Conservation (phyloP, 2,888 invertebrate species). For the Drosophila picticornis region DNA sequence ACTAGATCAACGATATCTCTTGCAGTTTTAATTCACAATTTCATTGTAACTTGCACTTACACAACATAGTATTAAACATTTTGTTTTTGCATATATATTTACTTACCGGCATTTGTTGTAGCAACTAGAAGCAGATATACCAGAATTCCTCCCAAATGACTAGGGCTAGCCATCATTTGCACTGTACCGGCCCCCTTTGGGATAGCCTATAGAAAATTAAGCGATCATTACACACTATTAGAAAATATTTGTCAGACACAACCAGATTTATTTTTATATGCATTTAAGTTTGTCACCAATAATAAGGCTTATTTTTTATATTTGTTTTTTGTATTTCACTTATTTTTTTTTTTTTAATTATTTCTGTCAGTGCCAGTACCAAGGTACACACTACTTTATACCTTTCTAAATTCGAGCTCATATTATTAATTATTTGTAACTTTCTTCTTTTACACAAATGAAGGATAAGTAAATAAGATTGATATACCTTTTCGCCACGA, state of each 20-base stretch:
- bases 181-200: slow-evolving; percentile 31
- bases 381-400: slow-evolving; percentile 2
- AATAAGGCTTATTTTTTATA: neutral
- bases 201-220: slow-evolving; percentile 45
- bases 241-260: slow-evolving; percentile 1
- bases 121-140: slow-evolving; percentile 43
- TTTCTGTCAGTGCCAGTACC: neutral
- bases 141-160: slow-evolving; percentile 35
- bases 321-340: slow-evolving; percentile 6
- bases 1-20: neutral
- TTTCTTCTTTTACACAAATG: neutral
- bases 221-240: slow-evolving; percentile 21
- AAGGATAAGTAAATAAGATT: slow-evolving; percentile 13
- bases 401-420: neutral
- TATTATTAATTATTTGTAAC: neutral
- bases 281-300: neutral
- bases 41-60: neutral
- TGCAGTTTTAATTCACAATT: neutral
- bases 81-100: neutral
- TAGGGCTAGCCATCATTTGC: slow-evolving; percentile 31
- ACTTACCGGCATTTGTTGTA: slow-evolving; percentile 59
- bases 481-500: slow-evolving; percentile 53
- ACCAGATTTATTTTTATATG: neutral
- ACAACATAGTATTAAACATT: neutral
- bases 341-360: neutral